Evolutionary conservation across 2,888 invertebrate genomes (phyloP).

Genomic region (Meiosimyza decipiens): DNA sequence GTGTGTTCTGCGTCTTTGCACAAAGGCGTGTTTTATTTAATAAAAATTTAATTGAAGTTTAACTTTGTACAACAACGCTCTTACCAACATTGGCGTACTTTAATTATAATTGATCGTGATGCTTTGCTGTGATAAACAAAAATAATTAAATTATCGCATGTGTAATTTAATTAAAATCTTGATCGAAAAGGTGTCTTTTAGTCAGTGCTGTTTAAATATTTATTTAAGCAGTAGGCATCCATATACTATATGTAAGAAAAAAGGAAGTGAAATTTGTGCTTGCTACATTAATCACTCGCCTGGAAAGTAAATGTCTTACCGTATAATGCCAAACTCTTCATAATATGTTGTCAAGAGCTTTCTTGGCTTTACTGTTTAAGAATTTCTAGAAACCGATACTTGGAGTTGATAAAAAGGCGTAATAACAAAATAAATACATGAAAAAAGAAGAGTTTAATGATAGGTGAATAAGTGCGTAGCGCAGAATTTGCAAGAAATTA

Average conservation of each 20-base stretch:
- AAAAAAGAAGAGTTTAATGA: no score
- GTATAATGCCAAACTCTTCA: no score
- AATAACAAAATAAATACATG: no score
- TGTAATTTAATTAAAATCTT: conserved; percentile 21
- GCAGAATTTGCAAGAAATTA: no score
- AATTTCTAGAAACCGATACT: no score
- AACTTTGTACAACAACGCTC: background rate
- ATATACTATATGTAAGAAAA: background rate
- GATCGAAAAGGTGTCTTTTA: background rate
- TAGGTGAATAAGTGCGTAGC: no score
- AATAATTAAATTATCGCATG: conserved; percentile 27
- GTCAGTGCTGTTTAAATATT: conserved; percentile 11
- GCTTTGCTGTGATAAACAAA: conserved; percentile 12
- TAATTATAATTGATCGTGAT: conserved; percentile 14
- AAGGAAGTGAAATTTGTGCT: no score
- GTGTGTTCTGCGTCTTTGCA: conserved; percentile 1
- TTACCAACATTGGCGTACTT: background rate
- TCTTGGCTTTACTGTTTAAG: no score
- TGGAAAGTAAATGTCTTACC: no score
- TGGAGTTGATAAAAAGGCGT: no score
- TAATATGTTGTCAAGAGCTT: no score
- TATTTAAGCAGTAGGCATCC: conserved; percentile 3
- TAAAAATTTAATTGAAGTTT: conserved; percentile 27
- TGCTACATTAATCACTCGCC: no score
- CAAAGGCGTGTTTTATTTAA: conserved; percentile 14